Evolutionary conservation across 1,140 invertebrate genomes (phyloP).

Genomic region (Scaptodrosophila lebanonensis): DNA sequence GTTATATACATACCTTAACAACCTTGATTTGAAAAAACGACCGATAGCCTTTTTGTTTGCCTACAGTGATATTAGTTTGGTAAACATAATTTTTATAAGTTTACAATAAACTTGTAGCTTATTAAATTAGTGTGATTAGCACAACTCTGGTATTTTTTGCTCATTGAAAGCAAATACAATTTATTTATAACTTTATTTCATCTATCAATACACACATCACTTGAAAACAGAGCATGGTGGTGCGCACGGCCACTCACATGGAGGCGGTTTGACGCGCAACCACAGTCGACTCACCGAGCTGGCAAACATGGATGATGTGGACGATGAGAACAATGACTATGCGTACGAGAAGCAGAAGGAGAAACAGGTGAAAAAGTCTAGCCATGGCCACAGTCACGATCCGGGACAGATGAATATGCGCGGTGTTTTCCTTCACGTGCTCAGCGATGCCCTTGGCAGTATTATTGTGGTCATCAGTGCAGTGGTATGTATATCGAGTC

Average conservation of each 20-base stretch:
- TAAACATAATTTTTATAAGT: no score
- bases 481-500: constrained; percentile 78
- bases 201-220: constrained; percentile 52
- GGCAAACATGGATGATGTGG: constrained; percentile 86
- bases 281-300: constrained; percentile 76
- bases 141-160: no score
- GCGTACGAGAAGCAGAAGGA: constrained; percentile 72
- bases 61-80: no score
- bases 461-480: constrained; percentile 98
- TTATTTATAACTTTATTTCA: background rate
- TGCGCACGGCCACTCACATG: constrained; percentile 86
- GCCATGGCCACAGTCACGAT: constrained; percentile 81
- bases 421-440: constrained; percentile 97
- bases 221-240: constrained; percentile 85
- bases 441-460: constrained; percentile 97
- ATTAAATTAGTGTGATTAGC: no score
- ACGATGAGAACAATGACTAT: constrained; percentile 82
- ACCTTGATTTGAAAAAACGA: no score
- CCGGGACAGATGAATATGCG: constrained; percentile 96
- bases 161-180: no score
- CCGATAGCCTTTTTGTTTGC: no score
- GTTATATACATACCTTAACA: no score
- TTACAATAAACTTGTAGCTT: no score
- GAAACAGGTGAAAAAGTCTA: constrained; percentile 61
- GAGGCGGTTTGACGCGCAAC: constrained; percentile 81